Conservation (phyloP, 2,888 invertebrate genomes). For the Mimachlamys varia region DNA sequence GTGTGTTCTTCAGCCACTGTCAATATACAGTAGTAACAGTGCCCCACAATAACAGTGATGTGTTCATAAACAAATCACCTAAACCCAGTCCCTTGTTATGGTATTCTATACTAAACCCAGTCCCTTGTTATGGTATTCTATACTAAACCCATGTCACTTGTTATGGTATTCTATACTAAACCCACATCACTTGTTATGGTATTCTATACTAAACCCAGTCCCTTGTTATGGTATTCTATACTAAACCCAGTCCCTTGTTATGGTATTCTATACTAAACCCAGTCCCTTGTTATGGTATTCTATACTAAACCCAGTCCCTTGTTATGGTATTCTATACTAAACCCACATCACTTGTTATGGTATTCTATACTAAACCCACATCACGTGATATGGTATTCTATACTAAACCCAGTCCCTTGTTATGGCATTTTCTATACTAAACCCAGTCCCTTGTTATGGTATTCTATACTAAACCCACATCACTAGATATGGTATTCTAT, state of each 20-base stretch:
- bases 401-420: not conserved
- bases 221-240: not conserved
- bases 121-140: not conserved
- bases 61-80: not conserved
- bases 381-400: not conserved
- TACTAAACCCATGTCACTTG: not conserved
- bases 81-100: not conserved
- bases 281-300: not conserved
- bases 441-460: not conserved
- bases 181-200: not conserved
- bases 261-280: not conserved
- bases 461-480: not conserved
- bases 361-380: not conserved
- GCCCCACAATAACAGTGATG: not conserved
- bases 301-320: not conserved
- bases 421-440: not conserved
- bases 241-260: not conserved
- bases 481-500: not conserved
- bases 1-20: constrained; percentile 8
- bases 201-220: not conserved
- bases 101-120: too few species aligned
- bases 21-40: not conserved
- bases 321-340: not conserved
- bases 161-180: not conserved
- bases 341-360: not conserved